These are phyloP conservation scores for Rhinopomastus cyanomelas DNA, from an alignment of 2,113 vertebrate genomes.

Conservation along the genomic window DNA sequence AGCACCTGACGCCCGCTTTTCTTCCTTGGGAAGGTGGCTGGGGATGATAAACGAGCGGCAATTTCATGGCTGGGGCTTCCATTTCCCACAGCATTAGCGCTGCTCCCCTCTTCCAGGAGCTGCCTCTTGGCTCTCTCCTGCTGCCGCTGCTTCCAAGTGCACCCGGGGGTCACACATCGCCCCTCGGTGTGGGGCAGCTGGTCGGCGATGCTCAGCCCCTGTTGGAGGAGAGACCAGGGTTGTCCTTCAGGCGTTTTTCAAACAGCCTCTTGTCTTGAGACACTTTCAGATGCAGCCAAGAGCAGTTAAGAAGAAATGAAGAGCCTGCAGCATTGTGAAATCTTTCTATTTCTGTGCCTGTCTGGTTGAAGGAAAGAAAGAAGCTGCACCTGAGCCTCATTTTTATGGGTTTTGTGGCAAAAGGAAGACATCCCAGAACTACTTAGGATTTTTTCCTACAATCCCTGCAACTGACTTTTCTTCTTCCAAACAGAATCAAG, in stretches of 20 bases:
- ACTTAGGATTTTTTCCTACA: neutral
- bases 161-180: neutral
- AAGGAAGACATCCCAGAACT: neutral
- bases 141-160: neutral
- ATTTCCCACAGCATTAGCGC: slow-evolving; percentile 76
- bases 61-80: slow-evolving; percentile 81
- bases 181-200: neutral
- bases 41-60: slow-evolving; percentile 79
- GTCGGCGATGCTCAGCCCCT: accelerated
- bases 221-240: accelerated
- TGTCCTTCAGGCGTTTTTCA: neutral
- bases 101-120: slow-evolving; percentile 70
- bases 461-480: neutral
- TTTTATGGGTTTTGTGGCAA: neutral
- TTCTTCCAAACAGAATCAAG: too few relatives aligned
- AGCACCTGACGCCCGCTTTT: slow-evolving; percentile 71
- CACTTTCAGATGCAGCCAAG: neutral
- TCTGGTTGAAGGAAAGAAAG: accelerated
- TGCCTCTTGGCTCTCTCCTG: slow-evolving; percentile 67
- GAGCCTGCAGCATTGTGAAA: neutral
- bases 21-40: slow-evolving; percentile 68
- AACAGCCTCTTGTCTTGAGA: neutral
- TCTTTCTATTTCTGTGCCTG: neutral
- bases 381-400: neutral
- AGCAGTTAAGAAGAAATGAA: neutral